phyloP scores from a whole-genome alignment of 2,113 vertebrate genomes.

The Elachura formosa region DNA sequence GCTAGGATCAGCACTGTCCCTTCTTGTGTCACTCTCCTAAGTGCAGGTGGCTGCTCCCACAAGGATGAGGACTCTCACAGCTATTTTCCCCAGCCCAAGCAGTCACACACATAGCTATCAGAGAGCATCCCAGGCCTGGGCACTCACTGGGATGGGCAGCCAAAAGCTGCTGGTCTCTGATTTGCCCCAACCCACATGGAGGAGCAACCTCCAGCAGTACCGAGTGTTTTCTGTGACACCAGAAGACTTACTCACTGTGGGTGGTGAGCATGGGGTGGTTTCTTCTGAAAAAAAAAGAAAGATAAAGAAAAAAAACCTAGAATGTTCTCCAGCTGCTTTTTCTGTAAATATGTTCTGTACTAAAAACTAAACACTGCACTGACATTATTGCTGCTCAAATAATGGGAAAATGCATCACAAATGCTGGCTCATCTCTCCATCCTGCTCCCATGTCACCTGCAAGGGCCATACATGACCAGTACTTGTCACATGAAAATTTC shows the following conservation, averaged over 20 bases:
- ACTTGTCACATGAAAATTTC: background rate
- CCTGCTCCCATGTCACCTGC: background rate
- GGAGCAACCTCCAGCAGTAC: background rate
- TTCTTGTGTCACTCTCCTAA: background rate
- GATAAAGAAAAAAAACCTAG: background rate
- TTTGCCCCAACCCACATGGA: accelerated
- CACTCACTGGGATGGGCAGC: accelerated
- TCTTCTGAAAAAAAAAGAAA: background rate
- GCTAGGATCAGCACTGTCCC: background rate
- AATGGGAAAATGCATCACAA: background rate
- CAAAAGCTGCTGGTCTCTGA: background rate
- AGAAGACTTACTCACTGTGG: accelerated
- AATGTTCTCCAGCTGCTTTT: background rate
- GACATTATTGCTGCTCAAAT: background rate
- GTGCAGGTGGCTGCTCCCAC: background rate
- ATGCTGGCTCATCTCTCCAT: background rate
- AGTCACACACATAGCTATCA: background rate
- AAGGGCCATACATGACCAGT: background rate
- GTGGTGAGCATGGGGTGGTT: accelerated
- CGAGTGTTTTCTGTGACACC: background rate
- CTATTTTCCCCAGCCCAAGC: background rate
- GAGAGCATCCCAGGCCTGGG: background rate
- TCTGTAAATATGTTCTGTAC: background rate
- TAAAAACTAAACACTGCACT: background rate
- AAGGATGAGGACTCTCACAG: background rate